A percentile compares a stretch with the other conserved stretches of the same genome.
Conservation (phyloP, 2,888 invertebrate genomes). For the Allolobophora icterica region DNA sequence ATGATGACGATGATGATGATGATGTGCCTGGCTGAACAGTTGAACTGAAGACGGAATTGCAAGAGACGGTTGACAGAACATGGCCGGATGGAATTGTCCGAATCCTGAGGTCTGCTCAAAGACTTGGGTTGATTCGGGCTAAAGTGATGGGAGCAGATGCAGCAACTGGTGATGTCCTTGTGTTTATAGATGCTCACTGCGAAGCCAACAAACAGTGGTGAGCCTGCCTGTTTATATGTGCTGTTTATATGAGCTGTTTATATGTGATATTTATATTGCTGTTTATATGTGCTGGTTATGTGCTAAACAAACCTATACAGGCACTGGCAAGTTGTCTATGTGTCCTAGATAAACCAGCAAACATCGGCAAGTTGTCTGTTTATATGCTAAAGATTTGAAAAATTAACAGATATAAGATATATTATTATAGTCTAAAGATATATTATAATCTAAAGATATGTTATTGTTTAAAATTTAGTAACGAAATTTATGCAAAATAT, state of each 20-base stretch:
- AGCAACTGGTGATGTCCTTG: constrained; percentile 69
- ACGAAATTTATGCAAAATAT: too few species aligned
- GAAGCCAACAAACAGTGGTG: constrained; percentile 62
- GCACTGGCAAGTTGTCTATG: neutral
- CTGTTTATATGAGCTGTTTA: too few species aligned
- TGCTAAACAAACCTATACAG: neutral
- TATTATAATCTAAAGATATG: too few species aligned
- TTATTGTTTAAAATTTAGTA: too few species aligned
- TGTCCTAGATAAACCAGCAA: too few species aligned
- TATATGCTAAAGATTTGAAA: too few species aligned
- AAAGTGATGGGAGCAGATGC: constrained; percentile 84
- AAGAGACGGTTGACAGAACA: constrained; percentile 67
- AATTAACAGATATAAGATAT: too few species aligned
- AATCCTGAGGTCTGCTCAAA: constrained; percentile 77
- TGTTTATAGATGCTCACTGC: constrained; percentile 66
- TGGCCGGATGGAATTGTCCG: constrained; percentile 71
- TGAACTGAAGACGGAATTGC: constrained; percentile 52
- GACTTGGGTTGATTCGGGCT: constrained; percentile 88
- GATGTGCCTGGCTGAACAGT: constrained; percentile 46
- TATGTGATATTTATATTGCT: too few species aligned
- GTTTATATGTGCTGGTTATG: too few species aligned
- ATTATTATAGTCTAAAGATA: too few species aligned
- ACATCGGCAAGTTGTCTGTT: neutral
- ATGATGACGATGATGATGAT: constrained; percentile 36
- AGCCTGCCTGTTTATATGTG: constrained; percentile 65